phyloP scores from a whole-genome alignment of 1,140 invertebrate species.

The Drosophila pallidifrons region DNA sequence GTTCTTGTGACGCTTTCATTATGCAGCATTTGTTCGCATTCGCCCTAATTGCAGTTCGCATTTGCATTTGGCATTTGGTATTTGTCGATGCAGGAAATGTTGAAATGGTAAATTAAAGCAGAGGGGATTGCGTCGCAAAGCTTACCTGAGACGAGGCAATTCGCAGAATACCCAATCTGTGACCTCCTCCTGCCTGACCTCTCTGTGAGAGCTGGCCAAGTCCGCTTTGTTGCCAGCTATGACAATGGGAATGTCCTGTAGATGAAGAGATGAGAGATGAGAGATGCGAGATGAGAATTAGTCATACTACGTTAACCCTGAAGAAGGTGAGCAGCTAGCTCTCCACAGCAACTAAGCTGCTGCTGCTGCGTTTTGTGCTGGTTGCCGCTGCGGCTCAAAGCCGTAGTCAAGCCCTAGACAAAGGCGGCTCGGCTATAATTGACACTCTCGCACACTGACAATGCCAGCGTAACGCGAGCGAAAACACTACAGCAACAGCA shows the following conservation, averaged over 20 bases:
- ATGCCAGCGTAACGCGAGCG: constrained; percentile 25
- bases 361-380: not conserved
- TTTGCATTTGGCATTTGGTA: constrained; percentile 35
- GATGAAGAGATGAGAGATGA: constrained; percentile 13
- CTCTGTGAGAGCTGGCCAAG: constrained; percentile 87
- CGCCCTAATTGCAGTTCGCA: constrained; percentile 62
- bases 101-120: constrained; percentile 42
- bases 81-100: constrained; percentile 4
- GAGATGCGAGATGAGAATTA: constrained; percentile 47
- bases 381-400: not conserved
- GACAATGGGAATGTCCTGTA: constrained; percentile 93
- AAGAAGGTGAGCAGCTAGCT: not conserved
- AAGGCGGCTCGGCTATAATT: constrained; percentile 60
- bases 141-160: constrained; percentile 89
- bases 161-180: constrained; percentile 92
- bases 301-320: constrained; percentile 32
- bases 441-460: constrained; percentile 64
- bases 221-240: constrained; percentile 94
- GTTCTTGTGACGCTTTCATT: constrained; percentile 46
- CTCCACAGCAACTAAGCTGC: not conserved
- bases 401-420: constrained; percentile 30
- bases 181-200: constrained; percentile 91
- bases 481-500: constrained; percentile 20
- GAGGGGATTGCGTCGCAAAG: not conserved
- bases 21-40: constrained; percentile 49